These are phyloP conservation scores for Sula dactylatra DNA, from an alignment of 2,113 vertebrate genomes.

Conservation along the genomic window DNA sequence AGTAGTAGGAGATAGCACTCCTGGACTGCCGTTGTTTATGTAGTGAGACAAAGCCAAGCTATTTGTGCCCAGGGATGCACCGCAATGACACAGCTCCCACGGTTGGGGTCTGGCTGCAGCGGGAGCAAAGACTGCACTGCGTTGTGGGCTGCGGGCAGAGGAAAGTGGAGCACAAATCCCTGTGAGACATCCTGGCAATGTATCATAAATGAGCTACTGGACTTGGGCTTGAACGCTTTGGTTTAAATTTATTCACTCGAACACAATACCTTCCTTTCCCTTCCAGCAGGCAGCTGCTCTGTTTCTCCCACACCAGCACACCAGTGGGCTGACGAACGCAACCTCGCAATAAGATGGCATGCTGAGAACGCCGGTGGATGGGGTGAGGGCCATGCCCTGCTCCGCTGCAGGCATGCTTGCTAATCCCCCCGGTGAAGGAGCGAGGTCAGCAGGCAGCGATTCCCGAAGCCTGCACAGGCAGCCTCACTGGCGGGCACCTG, in stretches of 20 bases:
- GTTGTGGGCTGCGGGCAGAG: rapidly evolving
- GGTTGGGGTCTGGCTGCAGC: background rate
- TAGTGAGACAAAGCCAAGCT: background rate
- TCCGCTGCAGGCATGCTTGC: background rate
- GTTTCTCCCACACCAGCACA: background rate
- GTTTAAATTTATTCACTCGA: background rate
- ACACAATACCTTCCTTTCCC: background rate
- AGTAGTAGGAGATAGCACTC: rapidly evolving
- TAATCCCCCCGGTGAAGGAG: background rate
- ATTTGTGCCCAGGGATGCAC: rapidly evolving
- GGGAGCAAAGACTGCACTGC: rapidly evolving
- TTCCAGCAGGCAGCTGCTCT: background rate
- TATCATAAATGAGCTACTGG: background rate
- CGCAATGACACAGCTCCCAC: rapidly evolving
- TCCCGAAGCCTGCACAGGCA: background rate
- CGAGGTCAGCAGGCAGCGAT: background rate
- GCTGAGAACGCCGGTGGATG: background rate
- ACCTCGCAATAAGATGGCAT: rapidly evolving
- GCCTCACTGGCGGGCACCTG: rapidly evolving
- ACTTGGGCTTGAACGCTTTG: background rate
- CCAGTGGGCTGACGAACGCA: rapidly evolving
- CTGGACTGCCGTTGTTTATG: background rate
- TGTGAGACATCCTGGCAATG: background rate
- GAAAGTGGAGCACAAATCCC: background rate
- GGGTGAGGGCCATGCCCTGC: rapidly evolving